Evolutionary conservation across 2,113 vertebrate genomes (phyloP).

Genomic region (Anser cygnoides): DNA sequence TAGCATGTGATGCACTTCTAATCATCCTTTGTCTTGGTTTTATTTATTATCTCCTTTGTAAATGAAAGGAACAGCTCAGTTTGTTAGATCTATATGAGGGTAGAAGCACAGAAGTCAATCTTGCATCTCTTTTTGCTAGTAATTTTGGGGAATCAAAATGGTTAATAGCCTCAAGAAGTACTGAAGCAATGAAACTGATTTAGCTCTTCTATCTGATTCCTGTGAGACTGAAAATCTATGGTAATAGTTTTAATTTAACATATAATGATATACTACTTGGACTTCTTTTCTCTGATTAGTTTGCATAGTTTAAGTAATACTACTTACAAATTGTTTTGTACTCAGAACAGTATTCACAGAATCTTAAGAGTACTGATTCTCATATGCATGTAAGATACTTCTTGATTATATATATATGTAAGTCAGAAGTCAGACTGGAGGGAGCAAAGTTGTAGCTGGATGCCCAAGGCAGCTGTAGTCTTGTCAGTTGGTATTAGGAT

Average conservation of each 20-base stretch:
- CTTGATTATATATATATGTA: no score
- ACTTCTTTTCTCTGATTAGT: neutral
- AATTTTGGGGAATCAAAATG: neutral
- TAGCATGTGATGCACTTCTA: neutral
- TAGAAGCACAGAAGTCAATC: neutral
- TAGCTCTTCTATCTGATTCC: neutral
- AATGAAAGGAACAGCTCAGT: neutral
- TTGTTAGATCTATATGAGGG: neutral
- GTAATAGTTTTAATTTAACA: neutral
- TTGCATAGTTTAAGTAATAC: neutral
- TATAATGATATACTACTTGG: fast-evolving
- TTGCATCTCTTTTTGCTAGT: neutral
- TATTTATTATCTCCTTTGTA: neutral
- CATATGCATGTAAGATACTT: neutral
- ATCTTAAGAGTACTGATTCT: neutral
- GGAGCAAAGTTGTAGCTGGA: neutral
- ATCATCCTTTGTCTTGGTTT: neutral
- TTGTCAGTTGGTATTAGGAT: neutral
- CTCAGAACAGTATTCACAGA: neutral
- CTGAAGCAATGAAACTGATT: neutral
- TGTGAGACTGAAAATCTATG: neutral
- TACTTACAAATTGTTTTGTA: neutral
- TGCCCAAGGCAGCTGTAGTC: neutral
- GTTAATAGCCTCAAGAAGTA: neutral
- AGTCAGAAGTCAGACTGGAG: neutral